Evolutionary conservation across 2,113 vertebrate genomes (phyloP).

Genomic region (Edolisoma coerulescens): DNA sequence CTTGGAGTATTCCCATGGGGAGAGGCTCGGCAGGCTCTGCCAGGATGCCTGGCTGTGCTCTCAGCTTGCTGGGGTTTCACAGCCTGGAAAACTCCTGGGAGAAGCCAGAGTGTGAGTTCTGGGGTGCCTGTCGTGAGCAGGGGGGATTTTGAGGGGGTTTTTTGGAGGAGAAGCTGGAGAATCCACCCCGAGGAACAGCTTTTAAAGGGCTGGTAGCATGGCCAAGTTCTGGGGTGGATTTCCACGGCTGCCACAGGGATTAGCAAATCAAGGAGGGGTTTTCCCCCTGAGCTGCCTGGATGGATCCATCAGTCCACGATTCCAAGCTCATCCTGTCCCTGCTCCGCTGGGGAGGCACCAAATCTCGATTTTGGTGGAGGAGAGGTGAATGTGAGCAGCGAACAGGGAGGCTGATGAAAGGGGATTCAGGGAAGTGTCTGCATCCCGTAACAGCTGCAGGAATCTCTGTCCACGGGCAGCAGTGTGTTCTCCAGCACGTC

Average conservation of each 20-base stretch:
- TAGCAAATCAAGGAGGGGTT: neutral
- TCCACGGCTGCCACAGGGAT: neutral
- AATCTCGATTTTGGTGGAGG: neutral
- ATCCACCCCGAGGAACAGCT: neutral
- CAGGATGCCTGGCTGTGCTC: neutral
- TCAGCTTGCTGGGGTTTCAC: neutral
- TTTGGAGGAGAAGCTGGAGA: neutral
- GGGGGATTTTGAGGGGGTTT: neutral
- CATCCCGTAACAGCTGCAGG: neutral
- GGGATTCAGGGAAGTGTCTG: neutral
- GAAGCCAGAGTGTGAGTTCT: neutral
- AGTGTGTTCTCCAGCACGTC: neutral
- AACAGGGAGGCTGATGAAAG: neutral
- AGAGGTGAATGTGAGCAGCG: neutral
- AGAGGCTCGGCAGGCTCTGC: neutral
- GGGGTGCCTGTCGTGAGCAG: neutral
- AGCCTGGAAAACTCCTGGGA: neutral
- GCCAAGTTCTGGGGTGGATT: neutral
- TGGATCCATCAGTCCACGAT: rapidly evolving
- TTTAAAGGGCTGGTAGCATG: neutral
- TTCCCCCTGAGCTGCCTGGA: neutral
- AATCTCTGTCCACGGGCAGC: neutral
- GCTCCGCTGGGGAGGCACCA: rapidly evolving
- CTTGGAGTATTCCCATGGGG: neutral
- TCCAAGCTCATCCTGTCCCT: rapidly evolving